These are phyloP conservation scores for Cryptoblepharus egeriae DNA, from an alignment of 2,797 vertebrate species.

Conservation along the genomic window DNA sequence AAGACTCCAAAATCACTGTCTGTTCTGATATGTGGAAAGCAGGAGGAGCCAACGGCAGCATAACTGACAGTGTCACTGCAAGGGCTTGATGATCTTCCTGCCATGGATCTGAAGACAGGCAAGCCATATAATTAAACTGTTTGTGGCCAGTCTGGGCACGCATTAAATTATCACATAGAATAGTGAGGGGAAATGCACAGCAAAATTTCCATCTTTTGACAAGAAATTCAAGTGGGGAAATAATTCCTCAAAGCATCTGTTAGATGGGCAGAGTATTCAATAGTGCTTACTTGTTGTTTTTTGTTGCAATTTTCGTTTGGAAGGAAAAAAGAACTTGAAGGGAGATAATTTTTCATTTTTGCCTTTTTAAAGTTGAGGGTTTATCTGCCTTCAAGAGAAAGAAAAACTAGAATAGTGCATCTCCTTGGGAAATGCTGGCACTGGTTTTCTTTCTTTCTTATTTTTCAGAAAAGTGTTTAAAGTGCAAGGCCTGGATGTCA, in stretches of 20 bases:
- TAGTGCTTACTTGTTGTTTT: slow-evolving; percentile 60
- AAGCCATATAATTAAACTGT: slow-evolving; percentile 61
- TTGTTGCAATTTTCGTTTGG: slow-evolving; percentile 52
- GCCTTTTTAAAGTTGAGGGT: slow-evolving; percentile 56
- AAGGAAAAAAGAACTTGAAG: slow-evolving; percentile 46
- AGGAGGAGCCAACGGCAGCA: slow-evolving; percentile 58
- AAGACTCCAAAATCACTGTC: slow-evolving; percentile 47
- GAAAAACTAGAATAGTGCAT: slow-evolving; percentile 38
- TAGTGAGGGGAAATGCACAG: background rate
- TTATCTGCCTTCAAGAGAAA: slow-evolving; percentile 32
- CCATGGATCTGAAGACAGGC: slow-evolving; percentile 64
- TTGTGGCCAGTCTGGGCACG: slow-evolving; percentile 48
- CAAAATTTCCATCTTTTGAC: slow-evolving; percentile 58
- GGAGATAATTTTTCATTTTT: slow-evolving; percentile 53
- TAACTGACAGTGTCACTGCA: slow-evolving; percentile 60
- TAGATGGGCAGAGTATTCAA: slow-evolving; percentile 23
- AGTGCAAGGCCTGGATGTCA: slow-evolving; percentile 27
- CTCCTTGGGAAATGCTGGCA: slow-evolving; percentile 54
- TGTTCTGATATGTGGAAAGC: slow-evolving; percentile 50
- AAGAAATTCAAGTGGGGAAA: slow-evolving; percentile 36
- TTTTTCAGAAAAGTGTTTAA: slow-evolving; percentile 11
- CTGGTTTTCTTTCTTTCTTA: background rate
- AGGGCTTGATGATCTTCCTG: slow-evolving; percentile 68
- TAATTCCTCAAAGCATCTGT: slow-evolving; percentile 59
- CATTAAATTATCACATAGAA: slow-evolving; percentile 64